Evolutionary conservation across 1,140 invertebrate species (phyloP).

Genomic region (Cyrtorhinus lividipennis): DNA sequence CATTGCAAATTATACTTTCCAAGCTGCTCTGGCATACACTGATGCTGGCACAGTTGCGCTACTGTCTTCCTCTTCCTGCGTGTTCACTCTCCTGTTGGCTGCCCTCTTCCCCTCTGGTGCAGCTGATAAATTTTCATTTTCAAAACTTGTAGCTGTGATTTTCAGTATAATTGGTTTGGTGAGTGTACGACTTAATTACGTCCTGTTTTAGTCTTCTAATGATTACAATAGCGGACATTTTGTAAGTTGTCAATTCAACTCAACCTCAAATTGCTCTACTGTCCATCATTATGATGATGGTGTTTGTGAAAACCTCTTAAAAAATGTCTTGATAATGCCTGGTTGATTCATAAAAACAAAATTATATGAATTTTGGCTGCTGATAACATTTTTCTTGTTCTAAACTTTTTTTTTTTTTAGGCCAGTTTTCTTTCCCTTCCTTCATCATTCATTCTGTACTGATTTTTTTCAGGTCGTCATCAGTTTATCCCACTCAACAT

Average conservation of each 20-base stretch:
- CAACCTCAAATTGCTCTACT: background rate
- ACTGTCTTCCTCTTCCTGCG: slow-evolving; percentile 63
- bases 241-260: background rate
- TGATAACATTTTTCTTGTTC: background rate
- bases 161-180: slow-evolving; percentile 65
- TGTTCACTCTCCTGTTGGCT: slow-evolving; percentile 69
- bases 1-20: slow-evolving; percentile 63
- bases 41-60: slow-evolving; percentile 64
- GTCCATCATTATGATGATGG: background rate
- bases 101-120: slow-evolving; percentile 61
- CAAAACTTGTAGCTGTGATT: slow-evolving; percentile 61
- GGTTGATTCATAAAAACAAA: too few relatives aligned
- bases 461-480: slow-evolving; percentile 43
- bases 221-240: background rate
- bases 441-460: slow-evolving; percentile 10
- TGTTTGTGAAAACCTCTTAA: background rate
- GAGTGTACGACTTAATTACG: slow-evolving; percentile 30
- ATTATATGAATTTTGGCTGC: too few relatives aligned
- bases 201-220: background rate
- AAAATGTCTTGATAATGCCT: background rate
- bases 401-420: slow-evolving; percentile 1
- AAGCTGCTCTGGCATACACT: slow-evolving; percentile 57
- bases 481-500: slow-evolving; percentile 48
- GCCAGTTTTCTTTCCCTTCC: background rate
- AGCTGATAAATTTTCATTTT: slow-evolving; percentile 63